Evolutionary conservation across 37 sponge, comb jelly and placozoan genomes (phyloP), one percentile per base, ranked within the genome.

Genomic region (Chondrosia reniformis): DNA sequence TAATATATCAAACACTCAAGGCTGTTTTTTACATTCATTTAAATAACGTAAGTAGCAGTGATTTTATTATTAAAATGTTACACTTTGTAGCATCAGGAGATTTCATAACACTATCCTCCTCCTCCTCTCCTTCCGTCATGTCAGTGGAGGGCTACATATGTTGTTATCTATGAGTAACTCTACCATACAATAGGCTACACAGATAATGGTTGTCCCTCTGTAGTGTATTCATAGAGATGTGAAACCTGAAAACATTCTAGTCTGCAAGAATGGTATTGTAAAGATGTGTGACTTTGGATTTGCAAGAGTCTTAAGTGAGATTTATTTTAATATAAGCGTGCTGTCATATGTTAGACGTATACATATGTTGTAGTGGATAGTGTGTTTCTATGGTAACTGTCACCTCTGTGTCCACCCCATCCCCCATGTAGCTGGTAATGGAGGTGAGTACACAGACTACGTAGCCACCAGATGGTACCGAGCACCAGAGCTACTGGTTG

Each of bases 201-300:
- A n/a, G n/a, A n/a, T n/a, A n/a, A n/a, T 49, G 54, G 17, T 33
- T 40, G 4, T 79, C n/a, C 69, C 46, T 34, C 13, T 28, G 12
- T 56, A 89, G 90, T 89, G 92, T 64, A 92, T 97, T 56, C 98
- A 97, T 56, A 79, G 98, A 12, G 98, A 97, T 83, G 93, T 97
- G n/a, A 97, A 97, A 55, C 98, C 98, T 19, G 98, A 97, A 63
- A 97, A 97, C 52, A 97, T 97, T 63, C 81, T 97, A 9, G 79
- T 97, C 33, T 80, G 79, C 44, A 94, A 87, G 69, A 84, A 85
- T 45, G 95, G 95, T 7, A 85, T 97, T 15, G 89, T 97, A 36
- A 97, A 97, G 40, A 66, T 97, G 3, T 97, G 98, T 63, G 98
- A 97, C 85, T 97, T 97, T 79, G 98, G 98, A 36, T 97, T 97